phyloP scores from a whole-genome alignment of 2,113 vertebrate species.

The Pelusios castaneus region DNA sequence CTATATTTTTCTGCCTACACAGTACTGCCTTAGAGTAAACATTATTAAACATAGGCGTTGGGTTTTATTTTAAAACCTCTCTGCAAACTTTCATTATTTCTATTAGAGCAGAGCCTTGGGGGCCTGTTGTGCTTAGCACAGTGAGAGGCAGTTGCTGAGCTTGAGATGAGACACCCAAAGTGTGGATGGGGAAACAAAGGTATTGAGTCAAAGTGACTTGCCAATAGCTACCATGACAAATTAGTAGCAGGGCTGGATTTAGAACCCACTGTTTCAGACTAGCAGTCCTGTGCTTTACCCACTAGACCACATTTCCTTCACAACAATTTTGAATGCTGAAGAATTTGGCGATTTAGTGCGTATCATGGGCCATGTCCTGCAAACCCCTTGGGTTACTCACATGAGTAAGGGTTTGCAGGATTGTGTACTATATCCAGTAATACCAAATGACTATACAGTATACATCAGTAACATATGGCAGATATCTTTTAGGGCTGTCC shows the following conservation, averaged over 20 bases:
- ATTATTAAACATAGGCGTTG: neutral
- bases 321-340: neutral
- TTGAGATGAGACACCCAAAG: neutral
- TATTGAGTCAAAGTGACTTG: slow-evolving; percentile 1
- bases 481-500: neutral
- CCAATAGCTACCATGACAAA: accelerated
- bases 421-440: neutral
- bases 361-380: neutral
- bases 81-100: neutral
- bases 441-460: neutral
- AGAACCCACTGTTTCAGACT: neutral
- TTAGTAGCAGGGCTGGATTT: slow-evolving; percentile 7
- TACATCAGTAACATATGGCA: neutral
- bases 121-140: neutral
- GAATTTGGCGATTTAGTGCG: neutral
- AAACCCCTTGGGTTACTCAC: neutral
- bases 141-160: neutral
- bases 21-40: neutral
- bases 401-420: neutral
- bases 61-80: neutral
- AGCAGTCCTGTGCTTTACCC: neutral
- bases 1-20: neutral
- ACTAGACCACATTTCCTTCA: neutral
- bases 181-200: neutral
- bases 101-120: accelerated